Evolutionary conservation across 2,113 vertebrate species (phyloP), one percentile per base, ranked within the genome.

Genomic region (Channa maculata): DNA sequence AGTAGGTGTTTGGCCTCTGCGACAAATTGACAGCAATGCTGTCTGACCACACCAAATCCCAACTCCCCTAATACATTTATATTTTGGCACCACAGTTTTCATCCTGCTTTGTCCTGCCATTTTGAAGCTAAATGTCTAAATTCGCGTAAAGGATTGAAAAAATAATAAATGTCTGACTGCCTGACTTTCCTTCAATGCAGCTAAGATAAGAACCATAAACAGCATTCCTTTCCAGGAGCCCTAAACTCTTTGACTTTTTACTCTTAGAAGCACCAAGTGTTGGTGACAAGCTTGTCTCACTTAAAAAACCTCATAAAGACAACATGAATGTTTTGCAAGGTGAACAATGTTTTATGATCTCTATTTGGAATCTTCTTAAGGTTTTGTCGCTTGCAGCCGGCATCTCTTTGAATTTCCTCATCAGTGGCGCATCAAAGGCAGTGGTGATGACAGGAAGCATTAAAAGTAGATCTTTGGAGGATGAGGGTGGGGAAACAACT

Each of bases 341-440:
- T 79, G 75, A 86, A 53, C 6, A 1, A 10, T 50, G 67, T 77
- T 82, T 82, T 67, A 67, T 74, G 74, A 5, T 59, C 14, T 33
- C 15, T 69, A 60, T 72, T 51, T 75, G 57, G 58, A 77, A 62
- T 49, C 48, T 41, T 33, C 43, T 76, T 58, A 72, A 82, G 59
- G 63, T 55, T 76, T 77, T 61, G 50, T 81, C 48, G 13, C 65
- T 70, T 10, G 11, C 65, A 83, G 83, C 61, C 63, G 46, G 45
- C 8, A 14, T 33, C 49, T 36, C 82, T 86, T 76, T 85, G 77
- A 83, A 68, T 79, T 58, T 55, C 37, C 63, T 86, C 73, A 82
- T 80, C 75, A 82, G 59, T 52, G 57, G 44, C 2, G 15, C 79
- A 72, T 84, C 80, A 84, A 83, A 83, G 65, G 12, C 44, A 9